phyloP scores from a whole-genome alignment of 2,888 invertebrate genomes.

The Beris morrisii region DNA sequence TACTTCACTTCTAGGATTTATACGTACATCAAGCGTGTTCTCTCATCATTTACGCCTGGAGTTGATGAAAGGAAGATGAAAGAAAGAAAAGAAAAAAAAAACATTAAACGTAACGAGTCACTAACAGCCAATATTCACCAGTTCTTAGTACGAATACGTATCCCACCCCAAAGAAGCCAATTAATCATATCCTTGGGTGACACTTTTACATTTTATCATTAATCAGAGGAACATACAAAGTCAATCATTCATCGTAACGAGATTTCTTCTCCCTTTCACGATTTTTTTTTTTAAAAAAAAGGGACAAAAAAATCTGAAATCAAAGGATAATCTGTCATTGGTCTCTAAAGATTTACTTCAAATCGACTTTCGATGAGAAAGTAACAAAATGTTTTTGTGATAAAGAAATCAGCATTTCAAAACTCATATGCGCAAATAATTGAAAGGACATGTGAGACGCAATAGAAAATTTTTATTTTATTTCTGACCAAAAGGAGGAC shows the following conservation, averaged over 20 bases:
- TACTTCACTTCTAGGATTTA: too few species aligned
- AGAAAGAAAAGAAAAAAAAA: constrained; percentile 1
- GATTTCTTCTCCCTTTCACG: constrained; percentile 21
- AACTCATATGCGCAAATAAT: too few species aligned
- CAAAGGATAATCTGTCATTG: constrained; percentile 32
- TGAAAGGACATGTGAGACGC: too few species aligned
- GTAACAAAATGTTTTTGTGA: neutral
- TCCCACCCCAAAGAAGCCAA: constrained; percentile 23
- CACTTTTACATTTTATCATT: constrained; percentile 33
- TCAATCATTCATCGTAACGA: constrained; percentile 34
- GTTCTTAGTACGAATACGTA: constrained; percentile 7
- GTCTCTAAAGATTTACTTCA: constrained; percentile 22
- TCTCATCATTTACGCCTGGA: constrained; percentile 1
- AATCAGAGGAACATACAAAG: constrained; percentile 33
- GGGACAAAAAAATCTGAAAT: constrained; percentile 17
- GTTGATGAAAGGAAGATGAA: constrained; percentile 1
- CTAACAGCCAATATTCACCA: constrained; percentile 4
- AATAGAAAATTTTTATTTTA: too few species aligned
- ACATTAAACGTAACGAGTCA: too few species aligned
- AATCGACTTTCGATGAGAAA: constrained; percentile 21
- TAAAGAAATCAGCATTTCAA: too few species aligned
- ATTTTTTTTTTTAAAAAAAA: neutral
- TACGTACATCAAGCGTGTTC: neutral
- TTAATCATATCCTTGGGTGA: constrained; percentile 33
- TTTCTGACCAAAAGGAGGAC: too few species aligned